A percentile compares a stretch with the other conserved stretches of the same genome.
These are phyloP conservation scores for Lanius ludovicianus DNA, from an alignment of 2,113 vertebrate species.

Conservation along the genomic window DNA sequence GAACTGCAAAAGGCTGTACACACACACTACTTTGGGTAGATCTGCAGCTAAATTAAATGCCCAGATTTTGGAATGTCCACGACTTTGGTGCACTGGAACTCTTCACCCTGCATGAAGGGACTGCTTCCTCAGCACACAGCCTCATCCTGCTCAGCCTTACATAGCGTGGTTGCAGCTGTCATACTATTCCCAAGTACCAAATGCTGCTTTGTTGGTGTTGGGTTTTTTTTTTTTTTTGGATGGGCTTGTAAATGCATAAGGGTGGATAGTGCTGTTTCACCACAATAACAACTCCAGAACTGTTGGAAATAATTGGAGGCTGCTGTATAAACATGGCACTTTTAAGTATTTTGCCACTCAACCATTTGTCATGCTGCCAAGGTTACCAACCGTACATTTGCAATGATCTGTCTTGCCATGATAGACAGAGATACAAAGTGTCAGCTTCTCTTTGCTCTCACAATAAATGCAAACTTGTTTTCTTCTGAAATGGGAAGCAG, in stretches of 20 bases:
- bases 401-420: neutral
- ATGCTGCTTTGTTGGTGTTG: neutral
- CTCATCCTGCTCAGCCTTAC: neutral
- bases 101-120: neutral
- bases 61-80: neutral
- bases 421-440: neutral
- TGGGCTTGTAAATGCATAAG: neutral
- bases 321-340: neutral
- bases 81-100: neutral
- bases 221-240: neutral
- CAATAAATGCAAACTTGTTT: constrained; percentile 8
- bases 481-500: neutral
- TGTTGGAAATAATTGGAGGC: neutral
- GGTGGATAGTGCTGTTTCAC: neutral
- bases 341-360: neutral
- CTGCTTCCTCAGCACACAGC: neutral
- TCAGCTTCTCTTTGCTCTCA: neutral
- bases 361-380: neutral
- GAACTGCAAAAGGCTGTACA: neutral
- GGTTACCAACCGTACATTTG: neutral
- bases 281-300: neutral
- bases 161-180: neutral
- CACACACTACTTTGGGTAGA: neutral
- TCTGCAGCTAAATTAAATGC: neutral
- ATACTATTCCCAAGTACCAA: neutral